Base-by-base conservation (phyloP, 2,797 vertebrate species). In the Eidolon dupreanum region DNA sequence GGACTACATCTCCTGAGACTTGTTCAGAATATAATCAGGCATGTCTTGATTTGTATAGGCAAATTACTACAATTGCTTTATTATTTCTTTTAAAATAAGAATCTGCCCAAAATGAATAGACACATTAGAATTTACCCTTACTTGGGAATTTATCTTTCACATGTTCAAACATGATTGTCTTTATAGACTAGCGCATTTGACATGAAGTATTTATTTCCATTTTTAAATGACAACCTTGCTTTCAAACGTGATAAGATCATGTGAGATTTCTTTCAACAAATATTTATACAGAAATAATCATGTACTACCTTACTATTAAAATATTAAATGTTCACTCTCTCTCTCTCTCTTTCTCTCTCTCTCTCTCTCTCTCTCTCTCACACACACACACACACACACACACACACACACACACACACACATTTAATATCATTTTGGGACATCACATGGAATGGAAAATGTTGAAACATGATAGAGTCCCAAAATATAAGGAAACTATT, bases 31-130 rank as follows among this genome's bases (percentile, higher is more conserved):
- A 43, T 12, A 96, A 59, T 84, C 92, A 94, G 70, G 19, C 90
- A 36, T 88, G 92, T 88, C 70, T 83, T 83, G 68, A 97, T 95
- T 96, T 95, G 88, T 92, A 46, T 24, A 88, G 57, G 63, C 88
- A 93, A 93, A 94, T 96, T 19, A 92, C 57, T 83, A 49, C 53
- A 73, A 75, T 77, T 91, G 73, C 53, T 88, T 88, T 93, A 74
- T 87, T 96, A 86, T 91, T 97, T 96, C 84, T 68, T 86, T 95
- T 74, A 88, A 51, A 88, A 74, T 95, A 22, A 92, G 31, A 94
- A 86, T 82, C 15, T 89, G 12, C 20, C 49, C 53, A 59, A 53
- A 55, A 65, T 86, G 46, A 95, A 85, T 38, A 90, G n/a, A 83
- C 11, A 75, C 19, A 68, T 71, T 90, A 92, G 53, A 6, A 71